Evolutionary conservation across 2,797 vertebrate species (phyloP).

Genomic region (Acipenser oxyrinchus): DNA sequence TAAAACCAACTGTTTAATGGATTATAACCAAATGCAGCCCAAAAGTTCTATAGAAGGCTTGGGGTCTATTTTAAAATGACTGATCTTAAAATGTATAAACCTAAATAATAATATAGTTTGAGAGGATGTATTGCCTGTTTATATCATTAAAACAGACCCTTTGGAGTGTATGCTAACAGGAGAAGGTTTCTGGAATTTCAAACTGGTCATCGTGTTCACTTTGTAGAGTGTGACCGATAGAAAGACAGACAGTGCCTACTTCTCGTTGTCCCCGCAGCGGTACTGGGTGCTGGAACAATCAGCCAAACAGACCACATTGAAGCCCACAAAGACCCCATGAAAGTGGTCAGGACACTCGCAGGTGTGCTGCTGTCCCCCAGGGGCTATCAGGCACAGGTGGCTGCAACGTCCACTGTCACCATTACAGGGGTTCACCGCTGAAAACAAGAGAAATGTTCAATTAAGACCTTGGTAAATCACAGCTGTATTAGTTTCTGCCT

Average conservation of each 20-base stretch:
- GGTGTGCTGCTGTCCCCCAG: conserved; percentile 42
- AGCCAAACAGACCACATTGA: conserved; percentile 52
- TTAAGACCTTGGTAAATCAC: not conserved
- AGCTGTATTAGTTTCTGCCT: too few species aligned
- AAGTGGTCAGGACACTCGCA: conserved; percentile 59
- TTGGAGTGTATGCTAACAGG: too few species aligned
- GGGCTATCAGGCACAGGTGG: conserved; percentile 53
- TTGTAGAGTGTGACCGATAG: not conserved
- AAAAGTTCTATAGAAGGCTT: too few species aligned
- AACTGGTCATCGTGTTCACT: not conserved
- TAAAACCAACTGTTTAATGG: too few species aligned
- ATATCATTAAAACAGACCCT: too few species aligned
- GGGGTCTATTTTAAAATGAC: too few species aligned
- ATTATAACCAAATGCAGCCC: too few species aligned
- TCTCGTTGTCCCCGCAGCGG: conserved; percentile 60
- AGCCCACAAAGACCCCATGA: conserved; percentile 41
- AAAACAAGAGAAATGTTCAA: not conserved
- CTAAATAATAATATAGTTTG: too few species aligned
- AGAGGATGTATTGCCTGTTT: too few species aligned
- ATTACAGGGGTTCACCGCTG: conserved; percentile 53
- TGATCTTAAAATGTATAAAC: too few species aligned
- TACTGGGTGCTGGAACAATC: conserved; percentile 63
- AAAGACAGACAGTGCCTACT: conserved; percentile 29
- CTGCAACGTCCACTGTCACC: conserved; percentile 48
- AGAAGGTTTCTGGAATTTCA: not conserved